A percentile compares a stretch with the other conserved stretches of the same genome.
Conservation (phyloP, 2,888 invertebrate species). For the Flexamia atlantica region DNA sequence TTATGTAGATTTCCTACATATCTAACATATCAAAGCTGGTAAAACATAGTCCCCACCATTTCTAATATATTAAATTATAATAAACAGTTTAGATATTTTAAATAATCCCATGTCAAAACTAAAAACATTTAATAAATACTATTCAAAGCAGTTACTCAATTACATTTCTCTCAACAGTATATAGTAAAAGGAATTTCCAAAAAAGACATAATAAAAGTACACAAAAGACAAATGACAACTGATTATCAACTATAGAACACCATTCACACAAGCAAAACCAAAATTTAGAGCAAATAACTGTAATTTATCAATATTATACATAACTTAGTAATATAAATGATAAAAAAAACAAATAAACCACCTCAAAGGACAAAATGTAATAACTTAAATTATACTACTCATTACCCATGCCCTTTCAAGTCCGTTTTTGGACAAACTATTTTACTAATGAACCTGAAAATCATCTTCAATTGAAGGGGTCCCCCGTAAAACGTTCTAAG, state of each 20-base stretch:
- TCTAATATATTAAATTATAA: neutral
- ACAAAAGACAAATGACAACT: neutral
- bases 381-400: no score
- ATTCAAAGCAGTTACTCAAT: neutral
- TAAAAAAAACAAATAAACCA: no score
- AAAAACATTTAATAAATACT: neutral
- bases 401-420: no score
- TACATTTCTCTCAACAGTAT: neutral
- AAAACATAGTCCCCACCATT: neutral
- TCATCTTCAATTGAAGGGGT: no score
- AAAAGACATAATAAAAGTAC: neutral
- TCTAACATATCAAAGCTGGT: neutral
- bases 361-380: no score
- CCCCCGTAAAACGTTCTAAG: no score
- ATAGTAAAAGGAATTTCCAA: neutral
- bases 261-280: conserved; percentile 21
- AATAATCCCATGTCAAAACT: neutral
- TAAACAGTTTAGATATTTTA: neutral
- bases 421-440: no score
- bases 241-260: neutral
- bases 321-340: no score
- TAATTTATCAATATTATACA: no score
- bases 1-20: neutral
- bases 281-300: neutral
- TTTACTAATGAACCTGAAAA: no score